Conservation (phyloP, 2,113 vertebrate genomes). For the Colius striatus region DNA sequence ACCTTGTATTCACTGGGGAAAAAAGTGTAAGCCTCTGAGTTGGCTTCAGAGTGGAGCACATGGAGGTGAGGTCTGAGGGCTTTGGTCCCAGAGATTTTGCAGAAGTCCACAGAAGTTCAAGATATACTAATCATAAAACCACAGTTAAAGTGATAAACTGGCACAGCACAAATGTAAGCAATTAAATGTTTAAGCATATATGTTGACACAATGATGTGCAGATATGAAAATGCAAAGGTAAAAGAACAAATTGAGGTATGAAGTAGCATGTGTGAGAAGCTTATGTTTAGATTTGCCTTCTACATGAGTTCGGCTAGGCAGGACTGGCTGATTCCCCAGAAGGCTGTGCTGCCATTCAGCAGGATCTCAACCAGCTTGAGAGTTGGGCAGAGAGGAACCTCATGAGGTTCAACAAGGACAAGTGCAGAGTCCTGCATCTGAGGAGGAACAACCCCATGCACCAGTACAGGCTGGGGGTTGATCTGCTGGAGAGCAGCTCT, state of each 20-base stretch:
- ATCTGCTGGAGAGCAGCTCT: no score
- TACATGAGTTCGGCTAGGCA: background rate
- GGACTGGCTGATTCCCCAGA: no score
- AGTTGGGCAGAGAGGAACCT: no score
- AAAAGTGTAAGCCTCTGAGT: background rate
- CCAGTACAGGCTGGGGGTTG: no score
- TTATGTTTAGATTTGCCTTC: background rate
- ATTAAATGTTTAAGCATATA: background rate
- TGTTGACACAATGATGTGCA: background rate
- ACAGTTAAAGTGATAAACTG: background rate
- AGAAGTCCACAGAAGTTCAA: background rate
- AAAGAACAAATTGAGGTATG: background rate
- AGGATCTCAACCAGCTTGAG: no score
- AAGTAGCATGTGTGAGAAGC: background rate
- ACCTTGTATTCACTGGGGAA: background rate
- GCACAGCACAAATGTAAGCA: background rate
- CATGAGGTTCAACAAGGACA: no score
- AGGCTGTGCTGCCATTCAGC: no score
- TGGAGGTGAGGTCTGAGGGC: background rate
- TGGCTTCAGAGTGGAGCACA: background rate
- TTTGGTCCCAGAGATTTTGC: background rate
- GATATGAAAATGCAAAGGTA: background rate
- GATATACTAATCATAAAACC: background rate
- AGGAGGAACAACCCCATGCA: no score
- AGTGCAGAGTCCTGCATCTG: no score